phyloP scores from a whole-genome alignment of 2,888 invertebrate genomes.

The Acrocyrtus sp. region DNA sequence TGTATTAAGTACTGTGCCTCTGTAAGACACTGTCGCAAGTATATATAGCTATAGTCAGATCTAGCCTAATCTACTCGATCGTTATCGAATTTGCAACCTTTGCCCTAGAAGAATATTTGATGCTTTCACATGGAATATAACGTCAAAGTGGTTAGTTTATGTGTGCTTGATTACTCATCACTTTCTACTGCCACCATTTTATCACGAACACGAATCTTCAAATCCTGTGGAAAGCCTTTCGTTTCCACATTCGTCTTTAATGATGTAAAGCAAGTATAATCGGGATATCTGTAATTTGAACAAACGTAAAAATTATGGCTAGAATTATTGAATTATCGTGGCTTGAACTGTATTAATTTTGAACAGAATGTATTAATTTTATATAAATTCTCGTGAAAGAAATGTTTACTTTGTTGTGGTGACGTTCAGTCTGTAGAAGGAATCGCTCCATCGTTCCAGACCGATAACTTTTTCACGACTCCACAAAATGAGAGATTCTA shows the following conservation, averaged over 20 bases:
- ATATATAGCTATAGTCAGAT: too few species aligned
- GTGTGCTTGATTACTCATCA: background rate
- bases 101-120: too few species aligned
- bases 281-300: conserved; percentile 23
- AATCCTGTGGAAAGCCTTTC: conserved; percentile 40
- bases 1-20: too few species aligned
- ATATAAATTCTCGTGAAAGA: background rate
- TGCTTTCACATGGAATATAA: too few species aligned
- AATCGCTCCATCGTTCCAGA: conserved; percentile 25
- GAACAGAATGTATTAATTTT: background rate
- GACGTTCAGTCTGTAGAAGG: conserved; percentile 44
- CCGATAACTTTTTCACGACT: conserved; percentile 19
- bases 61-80: too few species aligned
- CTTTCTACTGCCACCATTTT: conserved; percentile 37
- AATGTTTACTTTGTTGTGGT: conserved; percentile 40
- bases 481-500: conserved; percentile 46
- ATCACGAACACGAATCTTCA: conserved; percentile 36
- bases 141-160: too few species aligned
- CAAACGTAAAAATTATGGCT: conserved; percentile 1
- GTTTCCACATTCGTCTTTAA: conserved; percentile 39
- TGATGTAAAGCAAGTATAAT: conserved; percentile 30
- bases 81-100: too few species aligned
- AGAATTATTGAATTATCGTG: background rate
- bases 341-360: background rate
- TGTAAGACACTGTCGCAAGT: too few species aligned